A percentile compares a stretch with the other conserved stretches of the same genome.
Evolutionary conservation across 2,113 vertebrate species (phyloP).

Genomic region (Henicopernis longicauda): DNA sequence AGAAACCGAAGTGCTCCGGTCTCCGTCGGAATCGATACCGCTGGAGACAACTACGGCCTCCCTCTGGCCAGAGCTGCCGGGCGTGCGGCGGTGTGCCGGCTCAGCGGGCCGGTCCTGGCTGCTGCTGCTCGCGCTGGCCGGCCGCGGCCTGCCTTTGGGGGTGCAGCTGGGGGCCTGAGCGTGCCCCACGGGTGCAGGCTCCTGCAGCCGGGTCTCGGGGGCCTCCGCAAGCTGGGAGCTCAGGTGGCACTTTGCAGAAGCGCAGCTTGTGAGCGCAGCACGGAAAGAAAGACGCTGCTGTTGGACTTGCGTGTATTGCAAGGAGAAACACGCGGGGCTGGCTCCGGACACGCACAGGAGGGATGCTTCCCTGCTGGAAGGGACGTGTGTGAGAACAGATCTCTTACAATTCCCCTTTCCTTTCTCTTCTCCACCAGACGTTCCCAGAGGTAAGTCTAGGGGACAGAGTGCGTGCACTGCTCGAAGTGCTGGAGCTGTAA

Average conservation of each 20-base stretch:
- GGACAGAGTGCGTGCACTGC: too few species aligned
- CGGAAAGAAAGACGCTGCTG: not conserved
- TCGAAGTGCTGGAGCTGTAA: not conserved
- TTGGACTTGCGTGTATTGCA: rapidly evolving
- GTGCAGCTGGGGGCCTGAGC: not conserved
- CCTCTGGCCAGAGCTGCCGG: not conserved
- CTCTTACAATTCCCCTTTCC: not conserved
- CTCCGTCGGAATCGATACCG: not conserved
- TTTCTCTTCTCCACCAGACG: not conserved
- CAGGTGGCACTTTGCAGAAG: not conserved
- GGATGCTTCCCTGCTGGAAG: not conserved
- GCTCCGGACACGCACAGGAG: not conserved
- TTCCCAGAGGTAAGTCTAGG: not conserved
- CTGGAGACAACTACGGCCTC: not conserved
- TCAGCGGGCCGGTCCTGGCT: not conserved
- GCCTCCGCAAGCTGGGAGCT: not conserved
- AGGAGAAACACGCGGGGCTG: not conserved
- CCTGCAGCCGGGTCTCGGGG: not conserved
- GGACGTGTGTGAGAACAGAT: not conserved
- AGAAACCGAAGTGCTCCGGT: not conserved
- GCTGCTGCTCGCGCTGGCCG: not conserved
- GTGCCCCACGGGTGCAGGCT: not conserved
- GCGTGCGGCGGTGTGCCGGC: not conserved
- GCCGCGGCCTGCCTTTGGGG: rapidly evolving
- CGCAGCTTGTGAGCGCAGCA: not conserved